These are phyloP conservation scores for Scartelaos histophorus DNA, from an alignment of 2,113 vertebrate species.

Conservation along the genomic window DNA sequence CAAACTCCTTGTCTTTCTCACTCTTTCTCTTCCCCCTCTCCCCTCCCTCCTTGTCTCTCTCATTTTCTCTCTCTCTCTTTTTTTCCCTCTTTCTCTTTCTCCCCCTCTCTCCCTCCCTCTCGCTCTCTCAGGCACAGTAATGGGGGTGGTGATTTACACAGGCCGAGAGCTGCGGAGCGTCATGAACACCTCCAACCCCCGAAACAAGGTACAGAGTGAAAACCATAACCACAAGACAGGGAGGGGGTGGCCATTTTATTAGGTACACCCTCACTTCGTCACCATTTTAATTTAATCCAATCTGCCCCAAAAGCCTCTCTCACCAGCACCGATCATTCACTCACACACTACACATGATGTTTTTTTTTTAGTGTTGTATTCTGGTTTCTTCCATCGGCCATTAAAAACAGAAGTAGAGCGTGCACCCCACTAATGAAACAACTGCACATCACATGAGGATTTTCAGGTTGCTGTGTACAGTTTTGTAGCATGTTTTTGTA, in stretches of 20 bases:
- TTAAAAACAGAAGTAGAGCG: no score
- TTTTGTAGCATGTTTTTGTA: no score
- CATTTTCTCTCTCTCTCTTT: not conserved
- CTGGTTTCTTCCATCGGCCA: no score
- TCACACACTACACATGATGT: no score
- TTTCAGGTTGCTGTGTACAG: no score
- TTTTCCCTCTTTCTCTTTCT: not conserved
- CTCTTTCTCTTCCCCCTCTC: conserved; percentile 35
- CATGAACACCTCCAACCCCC: conserved; percentile 96
- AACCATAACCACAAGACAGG: not conserved
- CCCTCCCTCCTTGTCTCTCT: not conserved
- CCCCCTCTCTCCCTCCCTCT: not conserved
- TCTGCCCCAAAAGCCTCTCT: no score
- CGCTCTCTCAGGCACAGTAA: conserved; percentile 83
- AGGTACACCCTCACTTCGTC: not conserved
- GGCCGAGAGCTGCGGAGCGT: conserved; percentile 94
- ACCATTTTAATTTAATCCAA: no score
- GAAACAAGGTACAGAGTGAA: conserved; percentile 86
- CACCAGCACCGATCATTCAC: no score
- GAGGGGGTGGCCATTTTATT: not conserved
- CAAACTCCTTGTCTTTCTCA: not conserved
- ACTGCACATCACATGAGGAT: no score
- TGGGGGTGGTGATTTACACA: conserved; percentile 97
- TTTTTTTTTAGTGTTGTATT: no score
- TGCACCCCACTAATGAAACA: no score